A percentile compares a stretch with the other conserved stretches of the same genome.
Conservation (phyloP, 2,113 vertebrate genomes). For the Symphodus melops region DNA sequence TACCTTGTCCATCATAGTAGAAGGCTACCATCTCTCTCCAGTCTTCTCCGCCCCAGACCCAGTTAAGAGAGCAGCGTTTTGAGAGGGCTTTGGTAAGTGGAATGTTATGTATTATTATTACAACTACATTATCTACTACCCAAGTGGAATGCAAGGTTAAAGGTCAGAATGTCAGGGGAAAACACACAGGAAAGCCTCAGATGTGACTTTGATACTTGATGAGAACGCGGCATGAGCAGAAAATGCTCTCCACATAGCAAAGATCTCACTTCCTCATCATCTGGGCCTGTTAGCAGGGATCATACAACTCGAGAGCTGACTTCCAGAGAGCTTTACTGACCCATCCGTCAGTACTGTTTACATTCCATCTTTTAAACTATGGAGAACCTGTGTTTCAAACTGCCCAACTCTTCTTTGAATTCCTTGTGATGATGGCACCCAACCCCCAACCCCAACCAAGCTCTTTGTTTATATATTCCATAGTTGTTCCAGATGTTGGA, state of each 20-base stretch:
- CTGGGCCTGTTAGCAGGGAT: slow-evolving; percentile 56
- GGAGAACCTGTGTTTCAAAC: slow-evolving; percentile 34
- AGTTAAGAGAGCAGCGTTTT: slow-evolving; percentile 43
- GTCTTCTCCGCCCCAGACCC: background rate
- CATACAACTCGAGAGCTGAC: slow-evolving; percentile 62
- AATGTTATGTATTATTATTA: slow-evolving; percentile 44
- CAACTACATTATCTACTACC: slow-evolving; percentile 52
- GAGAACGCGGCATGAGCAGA: slow-evolving; percentile 53
- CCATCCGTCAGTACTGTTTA: slow-evolving; percentile 73
- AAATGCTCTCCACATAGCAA: slow-evolving; percentile 56
- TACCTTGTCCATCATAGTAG: too few species aligned
- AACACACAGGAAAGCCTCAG: slow-evolving; percentile 43
- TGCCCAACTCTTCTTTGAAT: slow-evolving; percentile 59
- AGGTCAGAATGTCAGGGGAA: slow-evolving; percentile 53
- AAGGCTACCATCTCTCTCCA: too few species aligned
- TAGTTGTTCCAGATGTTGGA: slow-evolving; percentile 81
- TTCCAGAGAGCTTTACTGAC: slow-evolving; percentile 66
- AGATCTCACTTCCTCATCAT: slow-evolving; percentile 67
- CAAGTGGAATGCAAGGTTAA: slow-evolving; percentile 36
- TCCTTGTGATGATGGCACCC: slow-evolving; percentile 62
- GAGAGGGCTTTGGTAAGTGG: slow-evolving; percentile 38
- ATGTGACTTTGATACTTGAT: slow-evolving; percentile 69
- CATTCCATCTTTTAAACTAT: slow-evolving; percentile 70
- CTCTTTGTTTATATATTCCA: slow-evolving; percentile 75
- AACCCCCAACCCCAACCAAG: slow-evolving; percentile 32